A percentile compares a stretch with the other conserved stretches of the same genome.
Evolutionary conservation across 2,888 invertebrate genomes (phyloP).

Genomic region (Taphrorychus bicolor): DNA sequence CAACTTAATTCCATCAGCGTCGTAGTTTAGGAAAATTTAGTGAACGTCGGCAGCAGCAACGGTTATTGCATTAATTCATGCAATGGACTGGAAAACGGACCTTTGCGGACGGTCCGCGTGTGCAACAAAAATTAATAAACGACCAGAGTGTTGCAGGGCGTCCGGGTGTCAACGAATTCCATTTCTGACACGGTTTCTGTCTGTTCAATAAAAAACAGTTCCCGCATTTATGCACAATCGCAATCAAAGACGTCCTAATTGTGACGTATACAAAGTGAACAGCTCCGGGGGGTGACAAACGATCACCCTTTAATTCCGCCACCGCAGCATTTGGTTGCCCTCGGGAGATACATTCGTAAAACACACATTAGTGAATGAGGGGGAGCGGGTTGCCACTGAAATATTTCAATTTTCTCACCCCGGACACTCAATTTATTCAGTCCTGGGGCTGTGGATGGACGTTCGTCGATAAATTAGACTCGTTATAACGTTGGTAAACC

Average conservation of each 20-base stretch:
- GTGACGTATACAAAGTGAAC: conserved; percentile 29
- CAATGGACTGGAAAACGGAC: conserved; percentile 37
- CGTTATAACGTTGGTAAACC: conserved; percentile 1
- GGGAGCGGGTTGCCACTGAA: conserved; percentile 20
- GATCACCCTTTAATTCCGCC: conserved; percentile 38
- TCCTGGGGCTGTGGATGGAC: conserved; percentile 11
- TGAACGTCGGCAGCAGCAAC: conserved; percentile 30
- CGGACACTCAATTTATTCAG: conserved; percentile 23
- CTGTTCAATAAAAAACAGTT: not conserved
- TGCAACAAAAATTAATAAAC: conserved; percentile 29
- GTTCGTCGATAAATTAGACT: conserved; percentile 6
- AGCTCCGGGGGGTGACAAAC: conserved; percentile 29
- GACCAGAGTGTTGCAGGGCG: conserved; percentile 10
- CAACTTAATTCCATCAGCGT: conserved; percentile 46
- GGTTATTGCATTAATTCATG: conserved; percentile 41
- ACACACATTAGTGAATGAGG: conserved; percentile 26
- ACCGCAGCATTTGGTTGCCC: conserved; percentile 45
- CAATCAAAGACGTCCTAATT: conserved; percentile 10
- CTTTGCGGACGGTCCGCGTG: conserved; percentile 16
- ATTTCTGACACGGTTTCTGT: conserved; percentile 13
- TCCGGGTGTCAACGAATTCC: not conserved
- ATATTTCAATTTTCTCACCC: conserved; percentile 36
- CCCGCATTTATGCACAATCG: no score
- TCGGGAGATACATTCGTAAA: conserved; percentile 27
- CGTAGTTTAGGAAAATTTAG: conserved; percentile 38